Evolutionary conservation across 2,113 vertebrate genomes (phyloP).

Genomic region (Herpailurus yagouaroundi): DNA sequence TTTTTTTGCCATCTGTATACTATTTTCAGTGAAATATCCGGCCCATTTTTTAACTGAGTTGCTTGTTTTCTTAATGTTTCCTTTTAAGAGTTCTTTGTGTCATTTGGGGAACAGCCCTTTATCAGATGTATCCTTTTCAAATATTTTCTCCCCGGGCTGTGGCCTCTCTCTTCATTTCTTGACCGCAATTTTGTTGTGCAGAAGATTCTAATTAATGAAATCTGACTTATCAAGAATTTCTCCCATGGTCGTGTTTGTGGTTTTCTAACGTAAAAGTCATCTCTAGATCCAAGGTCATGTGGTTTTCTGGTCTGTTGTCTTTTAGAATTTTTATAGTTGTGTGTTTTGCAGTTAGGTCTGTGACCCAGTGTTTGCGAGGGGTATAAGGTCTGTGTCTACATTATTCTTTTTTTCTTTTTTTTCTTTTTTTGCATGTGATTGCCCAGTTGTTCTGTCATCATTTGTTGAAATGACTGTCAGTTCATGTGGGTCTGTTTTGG

Average conservation of each 20-base stretch:
- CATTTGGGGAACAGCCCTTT: neutral
- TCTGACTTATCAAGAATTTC: neutral
- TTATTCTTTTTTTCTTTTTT: neutral
- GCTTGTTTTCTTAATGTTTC: neutral
- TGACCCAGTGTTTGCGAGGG: neutral
- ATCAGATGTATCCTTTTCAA: neutral
- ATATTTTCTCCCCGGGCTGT: neutral
- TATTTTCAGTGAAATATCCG: neutral
- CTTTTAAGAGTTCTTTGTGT: neutral
- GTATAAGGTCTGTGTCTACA: neutral
- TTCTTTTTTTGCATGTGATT: neutral
- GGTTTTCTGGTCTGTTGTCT: neutral
- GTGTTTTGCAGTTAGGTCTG: neutral
- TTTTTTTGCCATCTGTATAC: neutral
- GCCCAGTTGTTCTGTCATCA: neutral
- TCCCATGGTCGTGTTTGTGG: neutral
- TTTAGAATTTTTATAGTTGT: neutral
- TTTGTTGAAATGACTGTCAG: neutral
- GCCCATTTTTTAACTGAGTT: neutral
- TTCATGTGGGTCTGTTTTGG: neutral
- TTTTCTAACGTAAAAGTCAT: neutral
- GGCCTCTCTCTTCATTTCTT: neutral
- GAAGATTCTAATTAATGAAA: neutral
- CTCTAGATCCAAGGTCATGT: neutral
- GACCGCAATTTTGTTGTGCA: neutral